phyloP scores from a whole-genome alignment of 2,888 invertebrate genomes.

The Cephus spinipes region DNA sequence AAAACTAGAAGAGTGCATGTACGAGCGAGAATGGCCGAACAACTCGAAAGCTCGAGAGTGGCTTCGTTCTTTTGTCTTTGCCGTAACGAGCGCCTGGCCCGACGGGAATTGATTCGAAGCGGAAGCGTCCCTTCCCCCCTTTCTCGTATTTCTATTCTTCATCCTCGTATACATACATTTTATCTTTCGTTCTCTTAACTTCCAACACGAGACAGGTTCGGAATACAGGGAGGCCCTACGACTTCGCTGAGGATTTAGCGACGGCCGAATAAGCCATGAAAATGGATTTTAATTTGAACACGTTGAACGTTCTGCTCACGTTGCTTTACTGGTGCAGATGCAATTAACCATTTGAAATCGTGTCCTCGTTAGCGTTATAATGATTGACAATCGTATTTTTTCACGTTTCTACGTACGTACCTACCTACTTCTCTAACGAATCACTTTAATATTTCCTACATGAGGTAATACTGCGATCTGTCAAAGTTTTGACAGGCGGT shows the following conservation, averaged over 20 bases:
- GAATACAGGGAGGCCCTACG: background rate
- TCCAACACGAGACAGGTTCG: background rate
- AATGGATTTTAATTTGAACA: background rate
- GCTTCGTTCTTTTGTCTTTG: slow-evolving; percentile 15
- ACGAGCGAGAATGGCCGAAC: slow-evolving; percentile 8
- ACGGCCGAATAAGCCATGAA: background rate
- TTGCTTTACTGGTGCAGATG: background rate
- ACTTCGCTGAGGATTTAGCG: background rate
- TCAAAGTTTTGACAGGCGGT: background rate
- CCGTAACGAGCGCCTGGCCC: slow-evolving; percentile 25
- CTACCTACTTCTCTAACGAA: background rate
- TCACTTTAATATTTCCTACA: background rate
- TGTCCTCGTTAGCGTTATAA: slow-evolving; percentile 3
- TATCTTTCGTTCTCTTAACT: background rate
- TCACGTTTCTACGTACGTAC: background rate
- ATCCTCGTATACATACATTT: background rate
- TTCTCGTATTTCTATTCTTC: background rate
- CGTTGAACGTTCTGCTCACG: slow-evolving; percentile 5
- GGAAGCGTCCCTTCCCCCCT: background rate
- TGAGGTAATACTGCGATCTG: background rate
- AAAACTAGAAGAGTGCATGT: background rate
- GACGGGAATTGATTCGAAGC: slow-evolving; percentile 26
- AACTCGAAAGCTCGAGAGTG: background rate
- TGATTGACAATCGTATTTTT: background rate
- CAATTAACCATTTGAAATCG: background rate